Percentiles rank a stretch among this genome's conserved stretches.
These are phyloP conservation scores for Cantharis lateralis DNA, from an alignment of 2,888 invertebrate genomes.

Conservation along the genomic window DNA sequence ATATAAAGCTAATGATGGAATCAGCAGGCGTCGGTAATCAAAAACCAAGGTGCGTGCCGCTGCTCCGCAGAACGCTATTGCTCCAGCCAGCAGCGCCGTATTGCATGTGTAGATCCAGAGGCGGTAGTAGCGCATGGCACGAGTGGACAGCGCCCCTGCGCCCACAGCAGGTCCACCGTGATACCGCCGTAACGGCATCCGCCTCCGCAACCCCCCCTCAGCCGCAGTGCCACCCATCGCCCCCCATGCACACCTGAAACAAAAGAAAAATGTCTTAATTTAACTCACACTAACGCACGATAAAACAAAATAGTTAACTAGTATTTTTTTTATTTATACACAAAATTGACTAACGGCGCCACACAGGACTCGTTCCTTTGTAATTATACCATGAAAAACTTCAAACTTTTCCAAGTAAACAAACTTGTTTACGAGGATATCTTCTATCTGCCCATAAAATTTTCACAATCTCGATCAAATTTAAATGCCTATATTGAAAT, in stretches of 20 bases:
- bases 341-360: slow-evolving; percentile 13
- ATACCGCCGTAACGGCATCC: slow-evolving; percentile 59
- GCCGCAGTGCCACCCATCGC: slow-evolving; percentile 56
- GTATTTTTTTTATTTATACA: background rate
- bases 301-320: background rate
- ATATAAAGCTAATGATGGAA: slow-evolving; percentile 75
- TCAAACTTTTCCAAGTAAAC: slow-evolving; percentile 14
- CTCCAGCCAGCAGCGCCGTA: slow-evolving; percentile 82
- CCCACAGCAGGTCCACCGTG: slow-evolving; percentile 64
- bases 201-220: slow-evolving; percentile 57
- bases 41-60: slow-evolving; percentile 71
- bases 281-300: background rate
- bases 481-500: background rate
- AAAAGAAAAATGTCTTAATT: slow-evolving; percentile 52
- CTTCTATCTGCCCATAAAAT: background rate
- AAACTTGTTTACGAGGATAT: slow-evolving; percentile 16
- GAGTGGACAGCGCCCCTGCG: slow-evolving; percentile 49
- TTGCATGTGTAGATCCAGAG: slow-evolving; percentile 93
- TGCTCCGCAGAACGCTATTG: slow-evolving; percentile 78
- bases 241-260: slow-evolving; percentile 62
- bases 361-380: slow-evolving; percentile 7
- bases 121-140: slow-evolving; percentile 80
- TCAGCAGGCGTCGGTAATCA: slow-evolving; percentile 72
- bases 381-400: slow-evolving; percentile 4
- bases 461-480: slow-evolving; percentile 1